Evolutionary conservation across 1,140 invertebrate species (phyloP), one percentile per base, ranked within the genome.

Genomic region (Argopecten irradians): DNA sequence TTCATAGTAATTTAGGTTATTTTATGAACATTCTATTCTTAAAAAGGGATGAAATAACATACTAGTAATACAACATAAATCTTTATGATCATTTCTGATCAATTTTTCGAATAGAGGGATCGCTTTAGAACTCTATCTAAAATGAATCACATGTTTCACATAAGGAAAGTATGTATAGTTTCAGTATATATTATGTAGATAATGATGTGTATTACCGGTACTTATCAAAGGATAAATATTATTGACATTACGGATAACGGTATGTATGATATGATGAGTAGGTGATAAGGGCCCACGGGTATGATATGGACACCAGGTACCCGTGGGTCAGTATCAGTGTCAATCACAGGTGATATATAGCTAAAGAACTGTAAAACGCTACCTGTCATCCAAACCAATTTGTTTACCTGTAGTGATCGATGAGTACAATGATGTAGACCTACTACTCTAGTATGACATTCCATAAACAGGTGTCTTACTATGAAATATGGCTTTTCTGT

Each of bases 221-320:
- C 55, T 71, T 22, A 71, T 71, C 28, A 71, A 19, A 28, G 55
- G 55, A 71, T 71, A 71, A 71, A 71, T 71, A 71, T 28, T 71
- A 71, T 71, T 71, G 14, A 71, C 55, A 71, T 71, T 71, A 71
- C 55, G 5, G 55, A 71, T 71, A 71, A 71, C 55, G 55, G 55
- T 71, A 16, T 71, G 55, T 5, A n/a, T 71, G 22, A 28, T 71
- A 28, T 71, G 55, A 71, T n/a, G 22, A n/a, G 16, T n/a, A 71
- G 55, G 55, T 71, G 55, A 71, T 71, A 16, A 71, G 5, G 16
- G 16, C n/a, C 55, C 28, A 3, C 55, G 16, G 55, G 55, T 28
- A 71, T 71, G 55, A n/a, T 71, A 71, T 71, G 55, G 55, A 71
- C 55, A 71, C 1, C 55, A 11, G 55, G 55, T 71, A 71, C 22